Percentiles rank a stretch among this genome's conserved stretches.
Conservation (phyloP, 2,888 invertebrate species). For the Drosophila mettleri region DNA sequence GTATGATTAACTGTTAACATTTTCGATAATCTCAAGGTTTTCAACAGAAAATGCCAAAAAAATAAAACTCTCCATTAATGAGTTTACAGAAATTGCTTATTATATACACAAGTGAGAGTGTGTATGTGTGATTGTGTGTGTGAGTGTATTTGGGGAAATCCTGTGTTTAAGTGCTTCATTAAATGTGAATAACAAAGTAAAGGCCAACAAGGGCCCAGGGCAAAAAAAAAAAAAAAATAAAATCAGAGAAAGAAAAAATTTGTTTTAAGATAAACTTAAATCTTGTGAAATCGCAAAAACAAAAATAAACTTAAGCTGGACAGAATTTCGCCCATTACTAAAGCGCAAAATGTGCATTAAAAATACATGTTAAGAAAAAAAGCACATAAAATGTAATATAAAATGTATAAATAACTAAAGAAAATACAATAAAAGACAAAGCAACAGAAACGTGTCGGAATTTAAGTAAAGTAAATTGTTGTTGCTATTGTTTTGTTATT, state of each 20-base stretch:
- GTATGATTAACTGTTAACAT: constrained; percentile 14
- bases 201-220: constrained; percentile 31
- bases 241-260: too few relatives aligned
- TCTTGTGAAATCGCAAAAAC: constrained; percentile 3
- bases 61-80: constrained; percentile 32
- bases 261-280: not conserved
- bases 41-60: constrained; percentile 38
- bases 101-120: constrained; percentile 21
- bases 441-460: constrained; percentile 68
- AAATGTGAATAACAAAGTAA: constrained; percentile 34
- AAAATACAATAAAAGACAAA: constrained; percentile 35
- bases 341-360: constrained; percentile 55
- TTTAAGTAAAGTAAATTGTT: constrained; percentile 59
- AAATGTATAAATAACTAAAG: constrained; percentile 33
- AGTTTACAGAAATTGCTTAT: constrained; percentile 38
- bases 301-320: constrained; percentile 1
- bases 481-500: constrained; percentile 3
- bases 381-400: constrained; percentile 31
- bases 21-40: constrained; percentile 59
- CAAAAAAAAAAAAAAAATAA: constrained; percentile 28
- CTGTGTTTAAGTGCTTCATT: constrained; percentile 50
- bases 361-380: constrained; percentile 37
- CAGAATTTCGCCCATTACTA: constrained; percentile 28
- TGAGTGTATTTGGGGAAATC: constrained; percentile 55
- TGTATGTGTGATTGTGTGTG: constrained; percentile 11